Percentiles rank a stretch among this genome's conserved stretches.
These are phyloP conservation scores for Semicossyphus pulcher DNA, from an alignment of 2,113 vertebrate genomes.

Conservation along the genomic window DNA sequence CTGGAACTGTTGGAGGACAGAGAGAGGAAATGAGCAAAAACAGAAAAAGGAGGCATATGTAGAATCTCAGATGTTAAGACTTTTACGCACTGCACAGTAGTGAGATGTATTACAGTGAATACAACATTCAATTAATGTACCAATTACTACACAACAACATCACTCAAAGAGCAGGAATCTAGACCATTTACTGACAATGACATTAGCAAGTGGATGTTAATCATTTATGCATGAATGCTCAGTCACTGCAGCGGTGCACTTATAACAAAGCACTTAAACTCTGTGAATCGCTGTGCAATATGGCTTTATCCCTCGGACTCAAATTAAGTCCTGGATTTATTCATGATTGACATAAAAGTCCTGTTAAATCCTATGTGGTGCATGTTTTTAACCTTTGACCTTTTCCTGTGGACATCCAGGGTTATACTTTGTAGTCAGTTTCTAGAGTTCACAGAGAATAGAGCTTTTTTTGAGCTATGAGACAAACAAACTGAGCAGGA, in stretches of 20 bases:
- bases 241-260: background rate
- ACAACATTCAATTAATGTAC: background rate
- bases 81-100: background rate
- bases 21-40: background rate
- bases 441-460: no score
- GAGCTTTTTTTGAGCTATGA: no score
- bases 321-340: background rate
- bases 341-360: background rate
- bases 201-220: background rate
- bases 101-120: background rate
- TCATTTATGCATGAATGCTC: background rate
- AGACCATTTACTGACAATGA: background rate
- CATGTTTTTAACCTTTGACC: background rate
- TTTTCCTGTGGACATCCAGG: background rate
- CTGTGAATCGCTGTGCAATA: no score
- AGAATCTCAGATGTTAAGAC: background rate
- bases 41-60: slow-evolving; percentile 5
- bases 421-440: no score
- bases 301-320: no score
- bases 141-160: background rate
- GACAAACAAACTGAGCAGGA: no score
- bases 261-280: background rate
- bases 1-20: slow-evolving; percentile 88
- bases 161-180: background rate
- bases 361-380: background rate